These are phyloP conservation scores for Oryzias javanicus DNA, from an alignment of 2,113 vertebrate genomes.

Conservation along the genomic window DNA sequence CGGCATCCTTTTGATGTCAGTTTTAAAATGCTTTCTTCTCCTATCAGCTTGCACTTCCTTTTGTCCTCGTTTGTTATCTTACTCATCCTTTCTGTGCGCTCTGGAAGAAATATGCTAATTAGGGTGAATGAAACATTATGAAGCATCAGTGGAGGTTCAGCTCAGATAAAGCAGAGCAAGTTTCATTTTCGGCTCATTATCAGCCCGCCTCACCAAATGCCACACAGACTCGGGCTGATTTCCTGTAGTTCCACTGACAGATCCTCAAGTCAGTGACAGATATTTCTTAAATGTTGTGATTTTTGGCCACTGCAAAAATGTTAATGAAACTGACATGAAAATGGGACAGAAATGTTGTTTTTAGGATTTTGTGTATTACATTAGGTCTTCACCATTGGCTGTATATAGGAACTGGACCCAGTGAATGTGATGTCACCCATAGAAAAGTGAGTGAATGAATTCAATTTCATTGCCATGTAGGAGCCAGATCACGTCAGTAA, in stretches of 20 bases:
- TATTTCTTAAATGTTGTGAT: too few relatives aligned
- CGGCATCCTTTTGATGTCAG: conserved; percentile 6
- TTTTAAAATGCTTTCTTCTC: conserved; percentile 21
- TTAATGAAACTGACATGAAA: too few relatives aligned
- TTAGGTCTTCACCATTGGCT: too few relatives aligned
- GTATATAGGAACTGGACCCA: too few relatives aligned
- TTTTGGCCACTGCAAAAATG: too few relatives aligned
- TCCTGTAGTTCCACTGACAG: neutral
- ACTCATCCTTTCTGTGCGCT: conserved; percentile 51
- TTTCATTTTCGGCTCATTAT: conserved; percentile 47
- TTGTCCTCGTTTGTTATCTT: conserved; percentile 35
- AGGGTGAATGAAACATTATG: conserved; percentile 27
- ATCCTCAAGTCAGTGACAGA: too few relatives aligned
- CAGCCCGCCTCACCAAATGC: conserved; percentile 14
- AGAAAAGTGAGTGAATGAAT: too few relatives aligned
- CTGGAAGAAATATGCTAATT: conserved; percentile 55
- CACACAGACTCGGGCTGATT: neutral
- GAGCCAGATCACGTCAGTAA: too few relatives aligned
- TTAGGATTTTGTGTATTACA: too few relatives aligned
- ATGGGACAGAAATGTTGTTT: too few relatives aligned
- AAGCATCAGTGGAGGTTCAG: conserved; percentile 39
- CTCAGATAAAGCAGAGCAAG: conserved; percentile 22
- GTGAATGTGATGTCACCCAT: too few relatives aligned
- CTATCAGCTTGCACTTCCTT: conserved; percentile 1
- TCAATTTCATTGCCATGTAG: too few relatives aligned